Evolutionary conservation across 2,888 invertebrate genomes (phyloP).

Genomic region (Noctua comes): DNA sequence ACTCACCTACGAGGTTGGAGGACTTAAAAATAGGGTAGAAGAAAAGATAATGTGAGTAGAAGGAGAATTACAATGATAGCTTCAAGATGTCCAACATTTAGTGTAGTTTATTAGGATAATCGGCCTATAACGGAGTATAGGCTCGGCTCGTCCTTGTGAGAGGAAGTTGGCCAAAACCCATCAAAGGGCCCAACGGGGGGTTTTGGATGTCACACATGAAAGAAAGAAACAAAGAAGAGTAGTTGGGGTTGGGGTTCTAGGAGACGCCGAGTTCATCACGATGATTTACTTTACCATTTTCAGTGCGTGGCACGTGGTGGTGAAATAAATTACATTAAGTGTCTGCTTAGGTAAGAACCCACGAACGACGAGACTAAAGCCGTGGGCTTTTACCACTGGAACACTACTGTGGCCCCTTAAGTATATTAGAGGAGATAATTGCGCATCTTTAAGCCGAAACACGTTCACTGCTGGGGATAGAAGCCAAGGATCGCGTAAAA

Average conservation of each 20-base stretch:
- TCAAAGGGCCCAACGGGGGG: neutral
- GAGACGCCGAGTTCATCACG: neutral
- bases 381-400: neutral
- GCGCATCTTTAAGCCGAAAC: neutral
- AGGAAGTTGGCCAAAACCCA: neutral
- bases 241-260: too few species aligned
- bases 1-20: constrained; percentile 42
- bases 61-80: too few species aligned
- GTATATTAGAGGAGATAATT: neutral
- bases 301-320: neutral
- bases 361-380: neutral
- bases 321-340: neutral
- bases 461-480: neutral
- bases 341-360: neutral
- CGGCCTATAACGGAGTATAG: neutral
- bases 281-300: neutral
- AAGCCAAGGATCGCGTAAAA: neutral
- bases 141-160: neutral
- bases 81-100: neutral
- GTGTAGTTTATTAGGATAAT: neutral
- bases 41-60: too few species aligned
- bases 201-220: neutral
- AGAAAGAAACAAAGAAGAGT: too few species aligned
- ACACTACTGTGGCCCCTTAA: neutral
- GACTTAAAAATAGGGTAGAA: constrained; percentile 38